These are phyloP conservation scores for Oryzias curvinotus DNA, from an alignment of 2,113 vertebrate species.

Conservation along the genomic window DNA sequence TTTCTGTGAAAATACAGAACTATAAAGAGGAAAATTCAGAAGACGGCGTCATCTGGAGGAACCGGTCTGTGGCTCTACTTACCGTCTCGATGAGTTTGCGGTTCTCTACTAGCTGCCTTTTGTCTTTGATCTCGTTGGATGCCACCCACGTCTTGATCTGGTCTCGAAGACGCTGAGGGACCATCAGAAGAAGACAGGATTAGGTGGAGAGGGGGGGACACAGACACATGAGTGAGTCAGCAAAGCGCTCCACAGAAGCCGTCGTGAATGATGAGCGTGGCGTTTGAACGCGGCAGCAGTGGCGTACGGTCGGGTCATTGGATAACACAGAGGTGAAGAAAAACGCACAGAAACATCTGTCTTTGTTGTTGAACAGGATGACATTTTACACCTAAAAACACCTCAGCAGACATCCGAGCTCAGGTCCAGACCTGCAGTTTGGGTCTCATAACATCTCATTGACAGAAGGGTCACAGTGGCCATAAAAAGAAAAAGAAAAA, in stretches of 20 bases:
- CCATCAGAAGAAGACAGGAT: conserved; percentile 21
- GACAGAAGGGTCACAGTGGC: too few species aligned
- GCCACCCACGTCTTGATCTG: conserved; percentile 97
- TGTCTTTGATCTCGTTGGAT: conserved; percentile 94
- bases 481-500: too few species aligned
- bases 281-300: conserved; percentile 27
- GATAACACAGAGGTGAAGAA: too few species aligned
- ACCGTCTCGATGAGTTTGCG: conserved; percentile 93
- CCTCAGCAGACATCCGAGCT: neutral
- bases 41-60: neutral
- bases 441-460: too few species aligned
- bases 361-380: neutral
- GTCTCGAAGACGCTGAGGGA: conserved; percentile 87
- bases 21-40: too few species aligned
- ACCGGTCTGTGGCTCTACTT: conserved; percentile 44
- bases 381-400: neutral
- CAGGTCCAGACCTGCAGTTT: too few species aligned
- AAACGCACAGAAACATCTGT: neutral
- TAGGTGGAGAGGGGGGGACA: neutral
- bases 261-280: conserved; percentile 43
- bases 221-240: conserved; percentile 29
- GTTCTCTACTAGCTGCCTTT: conserved; percentile 91
- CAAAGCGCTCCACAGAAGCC: conserved; percentile 34
- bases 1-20: too few species aligned
- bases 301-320: too few species aligned